Conservation (phyloP, 2,797 vertebrate species). For the Linurgus olivaceus region DNA sequence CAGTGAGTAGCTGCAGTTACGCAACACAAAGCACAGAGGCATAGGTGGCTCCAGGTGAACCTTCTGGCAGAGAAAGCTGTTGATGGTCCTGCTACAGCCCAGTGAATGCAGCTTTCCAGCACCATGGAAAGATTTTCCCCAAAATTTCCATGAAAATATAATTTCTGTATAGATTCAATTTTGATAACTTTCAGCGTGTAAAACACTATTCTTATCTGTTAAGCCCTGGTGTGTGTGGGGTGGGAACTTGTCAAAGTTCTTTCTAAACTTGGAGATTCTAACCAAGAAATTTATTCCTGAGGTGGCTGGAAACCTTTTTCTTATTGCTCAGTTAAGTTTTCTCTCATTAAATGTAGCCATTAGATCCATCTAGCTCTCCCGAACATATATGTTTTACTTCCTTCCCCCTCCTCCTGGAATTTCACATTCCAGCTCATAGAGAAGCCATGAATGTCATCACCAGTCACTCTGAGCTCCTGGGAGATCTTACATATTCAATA, state of each 20-base stretch:
- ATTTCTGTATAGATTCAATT: not conserved
- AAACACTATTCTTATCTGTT: not conserved
- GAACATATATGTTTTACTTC: not conserved
- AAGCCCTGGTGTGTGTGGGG: fast-evolving
- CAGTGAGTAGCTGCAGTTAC: not conserved
- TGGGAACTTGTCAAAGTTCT: not conserved
- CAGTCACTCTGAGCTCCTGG: not conserved
- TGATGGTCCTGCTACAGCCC: not conserved
- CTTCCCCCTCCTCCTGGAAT: not conserved
- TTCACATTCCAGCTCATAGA: not conserved
- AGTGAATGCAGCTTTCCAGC: not conserved
- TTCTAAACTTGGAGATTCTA: not conserved
- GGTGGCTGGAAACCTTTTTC: not conserved
- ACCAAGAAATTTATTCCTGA: not conserved
- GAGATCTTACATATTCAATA: fast-evolving
- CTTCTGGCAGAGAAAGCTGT: not conserved
- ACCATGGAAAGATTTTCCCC: not conserved
- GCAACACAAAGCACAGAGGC: not conserved
- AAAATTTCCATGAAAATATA: not conserved
- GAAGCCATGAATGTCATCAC: not conserved
- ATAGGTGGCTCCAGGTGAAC: not conserved
- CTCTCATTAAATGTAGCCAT: not conserved
- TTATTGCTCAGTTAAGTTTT: not conserved
- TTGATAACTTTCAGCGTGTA: not conserved
- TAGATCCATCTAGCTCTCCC: not conserved